phyloP scores from a whole-genome alignment of 2,113 vertebrate genomes.

The Halcyon senegalensis region DNA sequence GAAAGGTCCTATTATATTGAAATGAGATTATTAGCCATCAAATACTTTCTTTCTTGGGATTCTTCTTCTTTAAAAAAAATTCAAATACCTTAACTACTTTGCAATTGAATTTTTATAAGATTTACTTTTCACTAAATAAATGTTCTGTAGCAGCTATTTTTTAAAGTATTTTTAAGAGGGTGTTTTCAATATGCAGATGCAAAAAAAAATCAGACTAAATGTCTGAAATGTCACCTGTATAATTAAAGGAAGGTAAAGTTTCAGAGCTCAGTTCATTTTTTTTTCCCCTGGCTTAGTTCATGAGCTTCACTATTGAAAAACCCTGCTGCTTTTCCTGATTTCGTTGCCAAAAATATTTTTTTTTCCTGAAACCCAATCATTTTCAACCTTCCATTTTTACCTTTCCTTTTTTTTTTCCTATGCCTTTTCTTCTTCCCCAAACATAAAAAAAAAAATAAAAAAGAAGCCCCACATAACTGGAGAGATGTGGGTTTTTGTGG shows the following conservation, averaged over 20 bases:
- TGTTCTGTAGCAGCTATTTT: constrained; percentile 52
- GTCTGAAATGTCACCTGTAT: constrained; percentile 67
- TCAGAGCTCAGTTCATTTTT: neutral
- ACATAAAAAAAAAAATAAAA: neutral
- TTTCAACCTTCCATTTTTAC: neutral
- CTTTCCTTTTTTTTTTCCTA: neutral
- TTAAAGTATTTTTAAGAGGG: constrained; percentile 45
- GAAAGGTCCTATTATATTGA: constrained; percentile 92
- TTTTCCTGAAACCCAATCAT: neutral
- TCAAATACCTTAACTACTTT: constrained; percentile 84
- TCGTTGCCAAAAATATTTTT: constrained; percentile 4
- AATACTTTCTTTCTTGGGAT: constrained; percentile 86
- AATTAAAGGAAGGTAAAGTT: constrained; percentile 71
- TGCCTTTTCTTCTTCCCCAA: neutral
- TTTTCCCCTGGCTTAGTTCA: neutral
- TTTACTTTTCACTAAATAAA: constrained; percentile 75
- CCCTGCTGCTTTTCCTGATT: neutral
- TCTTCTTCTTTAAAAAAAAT: constrained; percentile 76
- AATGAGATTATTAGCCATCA: constrained; percentile 91
- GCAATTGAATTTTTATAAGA: constrained; percentile 83
- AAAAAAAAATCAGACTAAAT: constrained; percentile 35
- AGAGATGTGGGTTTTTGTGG: neutral
- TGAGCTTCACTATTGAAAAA: neutral
- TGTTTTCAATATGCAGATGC: constrained; percentile 66
- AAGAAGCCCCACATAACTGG: constrained; percentile 15